phyloP scores from a whole-genome alignment of 2,797 vertebrate genomes.

The Aeoliscus strigatus region DNA sequence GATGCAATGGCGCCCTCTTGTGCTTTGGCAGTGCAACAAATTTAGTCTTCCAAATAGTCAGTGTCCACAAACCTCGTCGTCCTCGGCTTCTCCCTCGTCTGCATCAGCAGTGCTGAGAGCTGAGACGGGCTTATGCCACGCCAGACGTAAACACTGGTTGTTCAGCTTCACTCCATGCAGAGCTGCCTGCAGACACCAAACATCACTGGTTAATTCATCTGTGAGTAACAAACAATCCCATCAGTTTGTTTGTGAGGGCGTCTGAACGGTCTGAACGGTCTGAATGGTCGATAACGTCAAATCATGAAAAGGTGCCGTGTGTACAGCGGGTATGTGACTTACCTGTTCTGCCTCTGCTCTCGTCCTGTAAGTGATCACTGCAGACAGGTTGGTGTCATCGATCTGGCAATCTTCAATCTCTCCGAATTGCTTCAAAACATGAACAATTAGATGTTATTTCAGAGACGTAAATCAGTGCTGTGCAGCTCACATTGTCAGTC shows the following conservation, averaged over 20 bases:
- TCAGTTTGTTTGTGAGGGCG: too few species aligned
- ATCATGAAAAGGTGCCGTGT: too few species aligned
- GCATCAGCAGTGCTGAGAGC: constrained; percentile 73
- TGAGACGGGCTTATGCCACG: constrained; percentile 87
- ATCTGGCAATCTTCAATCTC: constrained; percentile 97
- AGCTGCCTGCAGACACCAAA: constrained; percentile 77
- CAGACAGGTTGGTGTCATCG: constrained; percentile 82
- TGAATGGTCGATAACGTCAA: too few species aligned
- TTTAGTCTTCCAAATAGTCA: background rate
- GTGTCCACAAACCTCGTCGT: constrained; percentile 86
- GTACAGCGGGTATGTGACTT: background rate
- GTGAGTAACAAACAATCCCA: too few species aligned
- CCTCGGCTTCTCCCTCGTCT: constrained; percentile 87
- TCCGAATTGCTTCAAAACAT: constrained; percentile 87
- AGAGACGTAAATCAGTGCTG: background rate
- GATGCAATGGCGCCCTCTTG: constrained; percentile 51
- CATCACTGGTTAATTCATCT: too few species aligned
- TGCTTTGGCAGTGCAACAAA: constrained; percentile 26
- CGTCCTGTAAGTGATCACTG: constrained; percentile 88
- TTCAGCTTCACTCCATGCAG: constrained; percentile 88
- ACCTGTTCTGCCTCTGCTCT: constrained; percentile 94
- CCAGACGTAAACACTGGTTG: constrained; percentile 84
- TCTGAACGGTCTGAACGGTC: too few species aligned
- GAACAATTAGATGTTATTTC: constrained; percentile 32
- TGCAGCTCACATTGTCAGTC: too few species aligned